Evolutionary conservation across 2,113 vertebrate genomes (phyloP), one percentile per base, ranked within the genome.

Genomic region (Scomber japonicus): DNA sequence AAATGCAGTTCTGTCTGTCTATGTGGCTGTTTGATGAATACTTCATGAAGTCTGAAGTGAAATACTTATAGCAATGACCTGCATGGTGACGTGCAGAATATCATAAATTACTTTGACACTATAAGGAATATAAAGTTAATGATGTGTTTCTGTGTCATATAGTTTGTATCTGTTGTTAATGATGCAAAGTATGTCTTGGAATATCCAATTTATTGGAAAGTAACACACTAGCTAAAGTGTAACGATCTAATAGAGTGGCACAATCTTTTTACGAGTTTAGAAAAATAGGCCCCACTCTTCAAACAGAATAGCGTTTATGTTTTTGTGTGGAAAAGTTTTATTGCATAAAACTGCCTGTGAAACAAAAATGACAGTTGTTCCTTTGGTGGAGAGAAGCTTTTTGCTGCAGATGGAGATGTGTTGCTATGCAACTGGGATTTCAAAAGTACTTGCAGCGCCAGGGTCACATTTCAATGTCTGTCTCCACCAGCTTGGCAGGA

Each of bases 391-490:
- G 88, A 69, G 80, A 65, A 88, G 85, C 88, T 84, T 27, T 78
- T 75, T 13, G 35, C 79, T 86, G 88, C 82, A 81, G 87, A 88
- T 84, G 75, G 86, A 90, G 84, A 91, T 84, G 87, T 24, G 93
- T 94, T 94, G 93, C 93, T 92, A 94, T 91, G 93, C 93, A 93
- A 94, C 93, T 87, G 91, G 88, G 89, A 91, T 89, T 92, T 92
- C 81, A 85, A 81, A 89, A 86, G 85, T 61, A 87, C 81, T 87
- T 35, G 74, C 84, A 68, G 87, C 68, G 66, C 78, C 87, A 83
- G 86, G 84, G 88, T 86, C 91, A 91, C 84, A 90, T 88, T 89
- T 89, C 87, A 85, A 50, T 62, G 86, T 88, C 77, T 90, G 82
- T 84, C 83, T 92, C 82, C 53, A n/a, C 11, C 70, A 71, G 75